Evolutionary conservation across 2,113 vertebrate species (phyloP).

Genomic region (Zeus faber): DNA sequence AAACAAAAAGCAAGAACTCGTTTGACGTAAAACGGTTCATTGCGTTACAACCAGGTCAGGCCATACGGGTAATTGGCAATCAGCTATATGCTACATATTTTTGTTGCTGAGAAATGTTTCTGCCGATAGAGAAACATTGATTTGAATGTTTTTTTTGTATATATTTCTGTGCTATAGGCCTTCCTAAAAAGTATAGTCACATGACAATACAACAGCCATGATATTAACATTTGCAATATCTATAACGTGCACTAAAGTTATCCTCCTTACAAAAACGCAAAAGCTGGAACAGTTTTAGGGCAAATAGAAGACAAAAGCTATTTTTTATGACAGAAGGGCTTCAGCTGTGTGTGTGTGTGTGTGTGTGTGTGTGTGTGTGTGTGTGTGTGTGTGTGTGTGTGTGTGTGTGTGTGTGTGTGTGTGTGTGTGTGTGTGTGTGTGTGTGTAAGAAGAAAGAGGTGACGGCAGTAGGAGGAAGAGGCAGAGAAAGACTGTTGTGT

Average conservation of each 20-base stretch:
- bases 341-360: constrained; percentile 4
- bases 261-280: neutral
- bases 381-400: neutral
- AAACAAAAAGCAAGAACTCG: neutral
- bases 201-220: constrained; percentile 20
- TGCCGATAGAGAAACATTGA: neutral
- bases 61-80: neutral
- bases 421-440: constrained; percentile 4
- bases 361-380: constrained; percentile 7
- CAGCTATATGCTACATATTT: neutral
- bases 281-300: neutral
- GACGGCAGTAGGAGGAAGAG: constrained; percentile 45
- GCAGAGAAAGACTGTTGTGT: constrained; percentile 64
- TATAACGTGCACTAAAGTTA: constrained; percentile 19
- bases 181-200: constrained; percentile 35
- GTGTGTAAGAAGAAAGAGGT: constrained; percentile 21
- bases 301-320: neutral
- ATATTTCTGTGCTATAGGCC: neutral
- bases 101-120: neutral
- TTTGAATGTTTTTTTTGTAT: neutral
- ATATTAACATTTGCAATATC: constrained; percentile 11
- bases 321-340: constrained; percentile 13
- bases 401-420: no score
- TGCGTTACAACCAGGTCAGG: neutral
- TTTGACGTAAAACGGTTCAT: neutral